Evolutionary conservation across 2,888 invertebrate genomes (phyloP).

Genomic region (Chloromyia formosa): DNA sequence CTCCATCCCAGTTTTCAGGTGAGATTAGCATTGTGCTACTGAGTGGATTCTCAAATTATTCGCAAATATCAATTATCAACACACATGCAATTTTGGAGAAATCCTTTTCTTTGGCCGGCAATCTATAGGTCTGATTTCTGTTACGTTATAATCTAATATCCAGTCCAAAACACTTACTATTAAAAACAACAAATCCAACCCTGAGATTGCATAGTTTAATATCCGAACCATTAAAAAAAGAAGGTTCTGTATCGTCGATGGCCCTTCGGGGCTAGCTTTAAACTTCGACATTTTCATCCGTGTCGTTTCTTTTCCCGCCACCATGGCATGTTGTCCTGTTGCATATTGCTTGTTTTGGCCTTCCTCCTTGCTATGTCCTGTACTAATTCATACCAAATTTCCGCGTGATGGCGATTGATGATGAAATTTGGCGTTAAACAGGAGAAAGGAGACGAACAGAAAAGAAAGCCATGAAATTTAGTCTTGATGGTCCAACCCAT

Average conservation of each 20-base stretch:
- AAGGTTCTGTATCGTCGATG: slow-evolving; percentile 28
- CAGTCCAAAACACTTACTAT: no score
- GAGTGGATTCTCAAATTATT: no score
- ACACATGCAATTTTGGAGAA: no score
- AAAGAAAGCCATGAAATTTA: slow-evolving; percentile 45
- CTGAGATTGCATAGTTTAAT: slow-evolving; percentile 27
- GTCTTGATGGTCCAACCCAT: slow-evolving; percentile 27
- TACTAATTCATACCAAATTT: slow-evolving; percentile 36
- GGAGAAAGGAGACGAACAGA: slow-evolving; percentile 47
- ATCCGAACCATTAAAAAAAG: slow-evolving; percentile 5
- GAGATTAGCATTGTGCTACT: no score
- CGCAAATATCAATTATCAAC: no score
- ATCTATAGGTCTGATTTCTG: neutral
- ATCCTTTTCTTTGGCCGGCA: no score
- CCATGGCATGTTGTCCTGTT: no score
- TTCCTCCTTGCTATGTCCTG: neutral
- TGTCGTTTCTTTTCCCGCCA: no score
- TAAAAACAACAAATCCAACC: slow-evolving; percentile 24
- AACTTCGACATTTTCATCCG: slow-evolving; percentile 9
- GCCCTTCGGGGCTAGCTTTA: slow-evolving; percentile 29
- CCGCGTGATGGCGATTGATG: slow-evolving; percentile 27
- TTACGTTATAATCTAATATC: no score
- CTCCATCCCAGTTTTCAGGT: neutral
- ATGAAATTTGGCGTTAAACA: slow-evolving; percentile 46
- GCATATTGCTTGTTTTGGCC: neutral